A percentile compares a stretch with the other conserved stretches of the same genome.
Evolutionary conservation across 2,113 vertebrate species (phyloP).

Genomic region (Quiscalus mexicanus): DNA sequence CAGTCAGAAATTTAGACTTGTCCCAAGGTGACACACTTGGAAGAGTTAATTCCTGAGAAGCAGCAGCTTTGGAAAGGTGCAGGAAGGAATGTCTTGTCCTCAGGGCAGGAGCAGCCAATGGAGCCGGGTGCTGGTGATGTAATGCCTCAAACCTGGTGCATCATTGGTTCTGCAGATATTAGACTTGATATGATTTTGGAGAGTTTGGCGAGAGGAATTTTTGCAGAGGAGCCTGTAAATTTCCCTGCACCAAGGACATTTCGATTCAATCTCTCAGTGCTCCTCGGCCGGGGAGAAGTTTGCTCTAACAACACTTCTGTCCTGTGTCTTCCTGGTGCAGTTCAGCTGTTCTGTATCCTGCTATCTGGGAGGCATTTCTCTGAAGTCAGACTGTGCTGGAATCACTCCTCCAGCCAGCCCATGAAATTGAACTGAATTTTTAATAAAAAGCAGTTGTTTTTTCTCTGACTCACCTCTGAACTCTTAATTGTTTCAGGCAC

Average conservation of each 20-base stretch:
- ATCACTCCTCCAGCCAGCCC: slow-evolving; percentile 44
- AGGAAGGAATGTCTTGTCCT: slow-evolving; percentile 39
- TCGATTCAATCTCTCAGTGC: background rate
- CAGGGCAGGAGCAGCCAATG: slow-evolving; percentile 56
- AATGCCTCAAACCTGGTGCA: slow-evolving; percentile 39
- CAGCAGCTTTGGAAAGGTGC: slow-evolving; percentile 50
- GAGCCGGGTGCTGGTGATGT: slow-evolving; percentile 45
- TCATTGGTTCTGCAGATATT: slow-evolving; percentile 25
- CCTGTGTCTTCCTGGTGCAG: background rate
- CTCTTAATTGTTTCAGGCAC: slow-evolving; percentile 66
- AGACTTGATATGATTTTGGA: slow-evolving; percentile 23
- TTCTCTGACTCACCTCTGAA: slow-evolving; percentile 64
- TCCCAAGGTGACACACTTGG: background rate
- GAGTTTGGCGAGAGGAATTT: slow-evolving; percentile 42
- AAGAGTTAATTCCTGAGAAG: slow-evolving; percentile 60
- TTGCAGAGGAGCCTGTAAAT: slow-evolving; percentile 39
- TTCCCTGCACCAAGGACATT: slow-evolving; percentile 43
- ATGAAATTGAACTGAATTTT: slow-evolving; percentile 62
- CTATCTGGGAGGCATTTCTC: slow-evolving; percentile 35
- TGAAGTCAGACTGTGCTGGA: slow-evolving; percentile 41
- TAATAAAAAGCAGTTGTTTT: slow-evolving; percentile 68
- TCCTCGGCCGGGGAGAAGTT: background rate
- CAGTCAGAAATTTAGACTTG: background rate
- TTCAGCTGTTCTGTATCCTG: background rate
- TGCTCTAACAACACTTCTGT: background rate